phyloP scores from a whole-genome alignment of 2,113 vertebrate genomes.

The Meriones unguiculatus region DNA sequence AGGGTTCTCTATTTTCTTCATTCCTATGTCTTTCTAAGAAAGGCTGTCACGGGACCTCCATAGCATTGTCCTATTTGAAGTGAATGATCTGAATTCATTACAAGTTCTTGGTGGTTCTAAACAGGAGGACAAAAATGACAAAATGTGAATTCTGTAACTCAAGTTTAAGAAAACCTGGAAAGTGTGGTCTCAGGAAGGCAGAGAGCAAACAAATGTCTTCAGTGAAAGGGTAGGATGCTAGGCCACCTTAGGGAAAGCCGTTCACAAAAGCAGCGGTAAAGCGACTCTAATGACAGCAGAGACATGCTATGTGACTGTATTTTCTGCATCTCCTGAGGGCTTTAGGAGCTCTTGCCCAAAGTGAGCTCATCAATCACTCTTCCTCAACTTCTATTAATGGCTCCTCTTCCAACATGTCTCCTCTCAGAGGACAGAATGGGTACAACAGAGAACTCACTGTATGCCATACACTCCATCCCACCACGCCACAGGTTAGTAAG shows the following conservation, averaged over 20 bases:
- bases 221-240: neutral
- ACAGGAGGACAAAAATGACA: neutral
- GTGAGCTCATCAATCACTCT: neutral
- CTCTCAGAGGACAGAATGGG: neutral
- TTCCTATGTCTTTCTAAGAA: neutral
- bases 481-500: neutral
- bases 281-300: slow-evolving; percentile 48
- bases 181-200: neutral
- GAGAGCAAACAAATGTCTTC: slow-evolving; percentile 47
- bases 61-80: neutral
- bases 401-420: neutral
- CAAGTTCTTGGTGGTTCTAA: neutral
- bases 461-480: neutral
- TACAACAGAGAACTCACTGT: neutral
- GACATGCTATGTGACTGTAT: neutral
- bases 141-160: slow-evolving; percentile 8
- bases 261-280: slow-evolving; percentile 45
- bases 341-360: neutral
- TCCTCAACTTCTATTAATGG: neutral
- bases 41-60: neutral
- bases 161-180: slow-evolving; percentile 58
- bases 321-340: neutral
- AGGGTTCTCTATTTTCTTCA: neutral
- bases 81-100: slow-evolving; percentile 18
- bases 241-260: neutral